phyloP scores from a whole-genome alignment of 2,797 vertebrate genomes.

The Cirrhinus molitorella region DNA sequence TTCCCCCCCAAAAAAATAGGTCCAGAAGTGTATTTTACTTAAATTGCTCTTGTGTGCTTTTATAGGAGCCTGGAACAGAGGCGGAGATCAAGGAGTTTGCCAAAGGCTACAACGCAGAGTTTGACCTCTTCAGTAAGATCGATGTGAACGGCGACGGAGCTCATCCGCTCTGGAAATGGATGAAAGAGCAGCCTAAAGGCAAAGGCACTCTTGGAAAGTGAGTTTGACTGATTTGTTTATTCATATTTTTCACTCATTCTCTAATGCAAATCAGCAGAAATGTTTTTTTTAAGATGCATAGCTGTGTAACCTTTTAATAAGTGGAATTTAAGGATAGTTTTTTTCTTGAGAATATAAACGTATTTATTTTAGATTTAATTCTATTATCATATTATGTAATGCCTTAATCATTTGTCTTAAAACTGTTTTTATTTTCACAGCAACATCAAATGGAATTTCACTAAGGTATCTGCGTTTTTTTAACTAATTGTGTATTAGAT shows the following conservation, averaged over 20 bases:
- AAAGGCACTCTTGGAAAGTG: conserved; percentile 88
- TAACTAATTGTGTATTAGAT: not conserved
- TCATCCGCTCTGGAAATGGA: conserved; percentile 96
- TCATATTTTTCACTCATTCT: not conserved
- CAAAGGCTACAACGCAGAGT: conserved; percentile 85
- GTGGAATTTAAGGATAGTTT: too few species aligned
- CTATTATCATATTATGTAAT: not conserved
- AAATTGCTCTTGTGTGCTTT: not conserved
- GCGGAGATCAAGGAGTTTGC: conserved; percentile 91
- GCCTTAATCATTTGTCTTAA: not conserved
- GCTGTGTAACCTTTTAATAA: too few species aligned
- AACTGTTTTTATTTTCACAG: conserved; percentile 62
- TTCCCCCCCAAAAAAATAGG: too few species aligned
- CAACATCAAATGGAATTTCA: conserved; percentile 97
- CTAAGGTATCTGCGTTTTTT: conserved; percentile 83
- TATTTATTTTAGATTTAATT: not conserved
- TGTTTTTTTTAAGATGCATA: too few species aligned
- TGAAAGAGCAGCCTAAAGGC: conserved; percentile 95
- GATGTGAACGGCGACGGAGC: conserved; percentile 92
- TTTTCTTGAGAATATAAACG: too few species aligned
- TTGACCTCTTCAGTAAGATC: conserved; percentile 94
- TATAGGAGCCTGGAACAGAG: conserved; percentile 89
- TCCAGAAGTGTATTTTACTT: not conserved
- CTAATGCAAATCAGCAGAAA: not conserved
- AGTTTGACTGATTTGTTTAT: conserved; percentile 55